Base-by-base conservation (phyloP, 2,113 vertebrate genomes). In the Propithecus coquereli region DNA sequence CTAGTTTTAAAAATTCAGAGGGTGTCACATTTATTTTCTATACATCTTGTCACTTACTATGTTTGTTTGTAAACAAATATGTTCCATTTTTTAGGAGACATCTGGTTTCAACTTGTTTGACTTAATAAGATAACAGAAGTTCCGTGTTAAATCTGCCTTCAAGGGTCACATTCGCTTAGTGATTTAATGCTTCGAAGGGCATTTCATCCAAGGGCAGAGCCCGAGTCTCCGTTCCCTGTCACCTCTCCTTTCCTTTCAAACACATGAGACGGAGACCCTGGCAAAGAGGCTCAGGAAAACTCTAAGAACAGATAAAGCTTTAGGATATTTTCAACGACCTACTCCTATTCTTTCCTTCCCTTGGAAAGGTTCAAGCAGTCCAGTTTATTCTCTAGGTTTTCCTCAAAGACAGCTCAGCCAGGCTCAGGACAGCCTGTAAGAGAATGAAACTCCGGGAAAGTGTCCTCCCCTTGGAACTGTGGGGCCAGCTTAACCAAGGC, bases 31-130 rank as follows among this genome's bases (percentile, higher is more conserved):
- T 98, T 98, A 84, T 96, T 98, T 98, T 97, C 96, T 95, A 27
- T 27, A 25, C 65, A 87, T 93, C 98, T 98, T 40, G 95, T 97
- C 95, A 97, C 77, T 97, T 97, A 86, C 96, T 81, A 37, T 63
- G n/a, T 82, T 73, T 94, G 94, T 98, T 98, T 98, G 93, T 97
- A 97, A 98, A 98, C 94, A 98, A 98, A 96, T 97, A 96, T 98
- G 96, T 76, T 97, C 50, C 68, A 81, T 32, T 98, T 98, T 97
- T 97, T 87, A 95, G 65, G 73, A 95, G 86, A 97, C 96, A 96
- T 97, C 97, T 96, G 97, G 97, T 96, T 98, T 96, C 66, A 88
- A 97, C 90, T 98, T 92, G 81, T 87, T 84, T 95, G 76, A 85
- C 97, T 98, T 98, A 96, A 98, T 98, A 97, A 98, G 91, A 89